These are phyloP conservation scores for Hymenopus coronatus DNA, from an alignment of 2,888 invertebrate genomes.

Conservation along the genomic window DNA sequence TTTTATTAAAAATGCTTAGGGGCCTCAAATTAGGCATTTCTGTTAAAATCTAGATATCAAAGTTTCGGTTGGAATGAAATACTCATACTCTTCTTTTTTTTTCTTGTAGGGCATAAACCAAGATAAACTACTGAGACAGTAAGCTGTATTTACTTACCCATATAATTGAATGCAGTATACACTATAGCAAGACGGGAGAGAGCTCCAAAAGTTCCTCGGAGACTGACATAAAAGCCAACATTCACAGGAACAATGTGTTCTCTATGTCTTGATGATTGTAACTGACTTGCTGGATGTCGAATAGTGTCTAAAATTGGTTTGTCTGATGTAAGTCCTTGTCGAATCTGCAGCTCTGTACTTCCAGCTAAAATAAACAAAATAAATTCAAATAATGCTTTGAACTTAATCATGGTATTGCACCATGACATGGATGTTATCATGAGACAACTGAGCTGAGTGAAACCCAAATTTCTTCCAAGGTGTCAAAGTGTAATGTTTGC, in stretches of 20 bases:
- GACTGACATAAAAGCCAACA: slow-evolving; percentile 66
- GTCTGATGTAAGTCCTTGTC: slow-evolving; percentile 66
- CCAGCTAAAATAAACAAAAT: slow-evolving; percentile 47
- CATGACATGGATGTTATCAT: no score
- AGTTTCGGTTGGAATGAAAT: no score
- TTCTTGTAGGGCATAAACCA: no score
- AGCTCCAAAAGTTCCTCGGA: slow-evolving; percentile 62
- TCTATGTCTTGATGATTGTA: slow-evolving; percentile 42
- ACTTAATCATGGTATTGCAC: no score
- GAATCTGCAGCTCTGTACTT: slow-evolving; percentile 60
- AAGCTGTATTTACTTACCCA: slow-evolving; percentile 50
- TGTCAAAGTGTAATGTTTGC: no score
- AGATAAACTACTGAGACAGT: no score
- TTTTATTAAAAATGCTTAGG: no score
- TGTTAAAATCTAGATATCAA: no score
- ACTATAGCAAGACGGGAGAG: slow-evolving; percentile 64
- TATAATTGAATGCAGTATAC: slow-evolving; percentile 68
- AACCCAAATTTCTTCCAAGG: no score
- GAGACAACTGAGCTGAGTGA: no score
- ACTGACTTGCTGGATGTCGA: slow-evolving; percentile 50
- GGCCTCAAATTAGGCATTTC: no score
- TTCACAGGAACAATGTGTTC: slow-evolving; percentile 62
- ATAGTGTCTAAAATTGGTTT: slow-evolving; percentile 58
- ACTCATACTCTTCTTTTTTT: no score
- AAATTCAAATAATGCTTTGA: background rate